These are phyloP conservation scores for Apodemia mormo DNA, from an alignment of 2,888 invertebrate genomes.

Conservation along the genomic window DNA sequence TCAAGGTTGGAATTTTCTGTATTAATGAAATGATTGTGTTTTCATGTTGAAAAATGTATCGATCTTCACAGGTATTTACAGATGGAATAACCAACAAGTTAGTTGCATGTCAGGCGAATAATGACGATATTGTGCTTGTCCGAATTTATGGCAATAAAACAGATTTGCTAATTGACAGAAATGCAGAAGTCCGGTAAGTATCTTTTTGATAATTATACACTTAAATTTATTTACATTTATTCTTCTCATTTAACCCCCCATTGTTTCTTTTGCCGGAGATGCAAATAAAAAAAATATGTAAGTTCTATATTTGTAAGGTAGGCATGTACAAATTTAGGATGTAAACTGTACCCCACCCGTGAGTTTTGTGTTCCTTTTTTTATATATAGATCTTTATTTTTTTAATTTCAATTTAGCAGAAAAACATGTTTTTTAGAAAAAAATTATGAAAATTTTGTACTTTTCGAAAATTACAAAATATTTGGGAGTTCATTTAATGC, in stretches of 20 bases:
- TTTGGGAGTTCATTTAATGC: no score
- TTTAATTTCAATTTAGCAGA: no score
- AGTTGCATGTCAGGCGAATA: conserved; percentile 85
- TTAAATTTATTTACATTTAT: background rate
- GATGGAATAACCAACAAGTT: conserved; percentile 97
- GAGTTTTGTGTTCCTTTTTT: no score
- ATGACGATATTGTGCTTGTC: conserved; percentile 85
- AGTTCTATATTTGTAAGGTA: no score
- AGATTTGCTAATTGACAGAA: conserved; percentile 94
- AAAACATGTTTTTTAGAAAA: no score
- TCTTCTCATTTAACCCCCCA: background rate
- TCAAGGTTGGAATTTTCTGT: conserved; percentile 82
- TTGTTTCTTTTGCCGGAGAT: no score
- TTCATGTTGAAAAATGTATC: conserved; percentile 16
- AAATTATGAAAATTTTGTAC: no score
- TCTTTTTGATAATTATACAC: background rate
- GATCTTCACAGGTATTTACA: conserved; percentile 88
- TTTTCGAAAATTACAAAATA: no score
- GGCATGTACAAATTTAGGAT: no score
- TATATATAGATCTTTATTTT: no score
- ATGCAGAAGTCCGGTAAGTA: conserved; percentile 87
- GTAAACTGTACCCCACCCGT: no score
- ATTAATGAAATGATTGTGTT: conserved; percentile 1
- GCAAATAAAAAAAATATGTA: no score
- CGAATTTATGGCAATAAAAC: conserved; percentile 97